phyloP scores from a whole-genome alignment of 1,140 invertebrate species.

The Antheraea pernyi region DNA sequence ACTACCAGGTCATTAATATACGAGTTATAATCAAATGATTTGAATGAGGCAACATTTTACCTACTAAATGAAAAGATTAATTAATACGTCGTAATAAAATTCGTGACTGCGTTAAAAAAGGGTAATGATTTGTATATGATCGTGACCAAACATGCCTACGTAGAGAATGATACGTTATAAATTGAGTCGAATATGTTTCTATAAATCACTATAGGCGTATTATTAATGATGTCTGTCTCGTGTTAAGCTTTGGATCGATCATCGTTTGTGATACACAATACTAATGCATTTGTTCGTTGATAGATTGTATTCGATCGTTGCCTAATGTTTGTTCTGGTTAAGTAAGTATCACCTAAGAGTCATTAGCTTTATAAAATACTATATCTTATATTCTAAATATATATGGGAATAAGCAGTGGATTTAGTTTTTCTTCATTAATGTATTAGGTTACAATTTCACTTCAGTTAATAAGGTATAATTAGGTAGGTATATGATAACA shows the following conservation, averaged over 20 bases:
- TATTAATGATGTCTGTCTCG: slow-evolving; percentile 63
- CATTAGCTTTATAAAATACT: too few relatives aligned
- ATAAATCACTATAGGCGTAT: slow-evolving; percentile 61
- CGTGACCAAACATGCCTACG: slow-evolving; percentile 23
- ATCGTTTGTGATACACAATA: slow-evolving; percentile 29
- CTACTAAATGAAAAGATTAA: not conserved
- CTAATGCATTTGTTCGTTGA: not conserved
- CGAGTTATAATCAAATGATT: not conserved
- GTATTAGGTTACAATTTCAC: too few relatives aligned
- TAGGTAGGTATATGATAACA: too few relatives aligned
- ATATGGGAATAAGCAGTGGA: too few relatives aligned
- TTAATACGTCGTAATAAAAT: not conserved
- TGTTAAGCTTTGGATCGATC: slow-evolving; percentile 59
- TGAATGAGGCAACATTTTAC: not conserved
- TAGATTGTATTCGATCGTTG: not conserved
- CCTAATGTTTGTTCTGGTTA: not conserved
- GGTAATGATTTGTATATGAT: slow-evolving; percentile 31
- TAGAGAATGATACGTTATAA: slow-evolving; percentile 14
- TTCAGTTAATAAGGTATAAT: too few relatives aligned
- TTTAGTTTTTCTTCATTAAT: too few relatives aligned
- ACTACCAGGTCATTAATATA: not conserved
- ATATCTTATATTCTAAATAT: too few relatives aligned
- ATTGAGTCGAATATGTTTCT: slow-evolving; percentile 31
- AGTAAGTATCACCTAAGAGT: not conserved
- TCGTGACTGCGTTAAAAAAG: not conserved